These are phyloP conservation scores for Oreohelix idahoensis DNA, from an alignment of 1,140 invertebrate genomes.

Conservation along the genomic window DNA sequence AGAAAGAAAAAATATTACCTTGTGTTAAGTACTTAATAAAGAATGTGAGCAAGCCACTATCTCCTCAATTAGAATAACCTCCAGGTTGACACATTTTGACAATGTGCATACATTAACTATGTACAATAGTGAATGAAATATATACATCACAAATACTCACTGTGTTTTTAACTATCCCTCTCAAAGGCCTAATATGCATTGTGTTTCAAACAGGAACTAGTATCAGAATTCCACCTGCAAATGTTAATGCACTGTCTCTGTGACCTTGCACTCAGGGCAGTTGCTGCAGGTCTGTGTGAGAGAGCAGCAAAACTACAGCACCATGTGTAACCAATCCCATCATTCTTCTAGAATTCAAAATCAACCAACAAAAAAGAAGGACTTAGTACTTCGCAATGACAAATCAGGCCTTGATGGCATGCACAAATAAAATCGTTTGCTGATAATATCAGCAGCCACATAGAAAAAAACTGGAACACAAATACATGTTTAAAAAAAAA, in stretches of 20 bases:
- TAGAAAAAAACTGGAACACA: neutral
- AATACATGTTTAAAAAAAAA: neutral
- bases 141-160: no score
- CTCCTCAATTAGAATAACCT: no score
- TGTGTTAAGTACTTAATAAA: no score
- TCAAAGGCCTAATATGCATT: no score
- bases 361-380: constrained; percentile 14
- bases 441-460: neutral
- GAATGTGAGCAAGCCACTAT: no score
- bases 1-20: no score
- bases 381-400: neutral
- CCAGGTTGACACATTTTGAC: no score
- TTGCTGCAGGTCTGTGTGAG: neutral
- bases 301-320: neutral
- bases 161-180: no score
- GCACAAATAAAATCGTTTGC: neutral
- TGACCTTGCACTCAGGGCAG: neutral
- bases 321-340: neutral
- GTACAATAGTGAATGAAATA: no score
- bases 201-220: neutral
- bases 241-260: neutral
- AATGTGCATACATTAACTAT: no score
- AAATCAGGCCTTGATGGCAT: neutral
- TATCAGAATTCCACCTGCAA: neutral
- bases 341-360: neutral